Evolutionary conservation across 2,888 invertebrate genomes (phyloP).

Genomic region (Timema podura): DNA sequence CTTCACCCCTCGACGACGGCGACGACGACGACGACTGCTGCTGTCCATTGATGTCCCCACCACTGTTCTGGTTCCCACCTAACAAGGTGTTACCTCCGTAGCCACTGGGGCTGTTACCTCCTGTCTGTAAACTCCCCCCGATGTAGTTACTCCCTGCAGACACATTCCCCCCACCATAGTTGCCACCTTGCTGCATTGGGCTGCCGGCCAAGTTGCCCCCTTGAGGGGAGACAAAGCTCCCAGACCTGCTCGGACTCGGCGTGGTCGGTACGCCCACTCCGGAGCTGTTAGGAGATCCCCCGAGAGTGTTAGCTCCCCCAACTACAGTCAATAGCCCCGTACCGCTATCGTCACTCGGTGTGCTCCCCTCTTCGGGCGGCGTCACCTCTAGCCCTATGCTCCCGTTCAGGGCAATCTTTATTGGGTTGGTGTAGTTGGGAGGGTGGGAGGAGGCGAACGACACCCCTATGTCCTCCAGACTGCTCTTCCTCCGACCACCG

Average conservation of each 20-base stretch:
- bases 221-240: not conserved
- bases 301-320: slow-evolving; percentile 27
- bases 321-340: slow-evolving; percentile 43
- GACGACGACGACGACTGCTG: not conserved
- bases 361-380: slow-evolving; percentile 62
- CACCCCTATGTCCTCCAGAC: slow-evolving; percentile 80
- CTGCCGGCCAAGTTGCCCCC: not conserved
- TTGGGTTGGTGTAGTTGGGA: slow-evolving; percentile 67
- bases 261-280: slow-evolving; percentile 41
- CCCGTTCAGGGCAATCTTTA: slow-evolving; percentile 80
- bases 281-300: slow-evolving; percentile 47
- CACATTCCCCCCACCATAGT: slow-evolving; percentile 11
- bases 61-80: too few species aligned
- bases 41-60: not conserved
- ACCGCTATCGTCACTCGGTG: slow-evolving; percentile 52
- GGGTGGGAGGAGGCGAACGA: slow-evolving; percentile 51
- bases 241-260: slow-evolving; percentile 30
- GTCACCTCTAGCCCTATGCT: slow-evolving; percentile 77
- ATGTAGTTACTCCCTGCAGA: not conserved
- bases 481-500: slow-evolving; percentile 69
- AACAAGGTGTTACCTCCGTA: slow-evolving; percentile 46
- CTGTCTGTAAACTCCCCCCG: too few species aligned
- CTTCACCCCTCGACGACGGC: slow-evolving; percentile 11
- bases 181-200: slow-evolving; percentile 31
- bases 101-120: slow-evolving; percentile 36